These are phyloP conservation scores for Gavia stellata DNA, from an alignment of 2,113 vertebrate genomes.

Conservation along the genomic window DNA sequence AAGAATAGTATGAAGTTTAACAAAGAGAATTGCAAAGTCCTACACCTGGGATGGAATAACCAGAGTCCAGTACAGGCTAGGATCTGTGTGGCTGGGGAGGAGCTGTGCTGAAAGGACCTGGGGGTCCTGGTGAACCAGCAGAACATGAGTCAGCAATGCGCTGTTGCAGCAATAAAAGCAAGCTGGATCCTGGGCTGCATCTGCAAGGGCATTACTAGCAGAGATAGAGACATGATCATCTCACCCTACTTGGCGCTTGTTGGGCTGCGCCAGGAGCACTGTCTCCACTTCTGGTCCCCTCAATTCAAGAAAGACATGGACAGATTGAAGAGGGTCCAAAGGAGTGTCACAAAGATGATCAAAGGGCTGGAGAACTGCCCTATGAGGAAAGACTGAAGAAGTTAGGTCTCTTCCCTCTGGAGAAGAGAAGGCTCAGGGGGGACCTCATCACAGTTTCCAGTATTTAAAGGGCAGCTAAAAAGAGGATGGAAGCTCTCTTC, in stretches of 20 bases:
- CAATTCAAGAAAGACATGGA: rapidly evolving
- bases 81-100: background rate
- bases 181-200: background rate
- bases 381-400: background rate
- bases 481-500: background rate
- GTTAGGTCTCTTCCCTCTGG: background rate
- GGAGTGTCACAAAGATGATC: background rate
- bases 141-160: background rate
- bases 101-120: background rate
- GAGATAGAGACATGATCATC: background rate
- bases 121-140: background rate
- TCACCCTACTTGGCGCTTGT: background rate
- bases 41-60: background rate
- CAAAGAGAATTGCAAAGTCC: background rate
- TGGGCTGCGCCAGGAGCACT: background rate
- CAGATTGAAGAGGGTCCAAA: background rate
- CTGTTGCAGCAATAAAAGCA: background rate
- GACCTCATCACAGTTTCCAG: background rate
- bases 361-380: background rate
- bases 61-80: background rate
- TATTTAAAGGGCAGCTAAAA: background rate
- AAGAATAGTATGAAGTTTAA: background rate
- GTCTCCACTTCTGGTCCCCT: background rate
- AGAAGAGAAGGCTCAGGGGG: background rate
- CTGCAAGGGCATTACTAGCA: background rate